Percentiles rank a stretch among this genome's conserved stretches.
Evolutionary conservation across 2,113 vertebrate genomes (phyloP).

Genomic region (Dolichotis patagonum): DNA sequence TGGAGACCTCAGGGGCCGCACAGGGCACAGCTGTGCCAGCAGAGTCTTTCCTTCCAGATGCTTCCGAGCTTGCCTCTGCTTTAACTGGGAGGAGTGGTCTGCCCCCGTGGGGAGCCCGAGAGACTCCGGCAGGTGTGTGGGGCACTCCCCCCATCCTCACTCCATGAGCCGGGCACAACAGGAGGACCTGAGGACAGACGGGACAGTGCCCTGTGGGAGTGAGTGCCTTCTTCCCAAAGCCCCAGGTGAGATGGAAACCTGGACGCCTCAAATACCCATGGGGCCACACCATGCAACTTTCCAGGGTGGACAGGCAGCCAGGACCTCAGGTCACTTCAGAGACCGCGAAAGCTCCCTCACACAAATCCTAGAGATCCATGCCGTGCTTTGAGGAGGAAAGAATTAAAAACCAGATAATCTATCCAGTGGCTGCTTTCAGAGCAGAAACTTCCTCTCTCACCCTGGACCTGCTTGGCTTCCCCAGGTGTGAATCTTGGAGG

Average conservation of each 20-base stretch:
- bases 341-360: neutral
- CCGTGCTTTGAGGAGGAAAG: neutral
- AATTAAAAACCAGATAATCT: neutral
- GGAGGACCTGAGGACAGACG: neutral
- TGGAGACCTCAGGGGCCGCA: neutral
- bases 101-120: neutral
- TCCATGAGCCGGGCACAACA: neutral
- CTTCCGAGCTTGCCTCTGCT: conserved; percentile 25
- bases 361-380: neutral
- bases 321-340: neutral
- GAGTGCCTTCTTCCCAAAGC: neutral
- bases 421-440: neutral
- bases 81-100: neutral
- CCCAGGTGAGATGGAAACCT: neutral
- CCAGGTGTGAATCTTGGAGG: neutral
- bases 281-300: neutral
- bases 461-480: neutral
- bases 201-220: neutral
- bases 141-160: neutral
- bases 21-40: neutral
- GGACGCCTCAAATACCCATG: neutral
- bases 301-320: neutral
- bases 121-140: neutral
- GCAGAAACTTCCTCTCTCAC: neutral
- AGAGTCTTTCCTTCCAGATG: conserved; percentile 69